Base-by-base conservation (phyloP, 2,888 invertebrate species). In the Anoncus sp. region DNA sequence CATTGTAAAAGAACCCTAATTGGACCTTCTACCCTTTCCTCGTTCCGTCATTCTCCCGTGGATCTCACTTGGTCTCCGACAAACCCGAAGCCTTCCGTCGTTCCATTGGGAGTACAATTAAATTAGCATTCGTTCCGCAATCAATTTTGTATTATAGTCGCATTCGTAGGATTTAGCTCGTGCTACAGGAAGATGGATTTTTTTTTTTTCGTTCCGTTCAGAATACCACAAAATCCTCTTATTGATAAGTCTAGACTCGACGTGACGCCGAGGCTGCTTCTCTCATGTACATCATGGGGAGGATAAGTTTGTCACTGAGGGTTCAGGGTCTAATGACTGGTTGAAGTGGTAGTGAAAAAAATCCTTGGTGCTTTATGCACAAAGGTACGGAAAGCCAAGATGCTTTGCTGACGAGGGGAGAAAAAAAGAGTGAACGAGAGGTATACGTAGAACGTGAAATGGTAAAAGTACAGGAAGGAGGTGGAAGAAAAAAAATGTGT, bases 101-200 rank as follows among this genome's bases (percentile, higher is more conserved):
- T 55, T 16, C 35, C 27, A 16, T 20, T 22, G 27, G 69, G 6
- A 6, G 14, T 14, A 18, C 40, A 10, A 49, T 47, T 2, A 49
- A 57, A 72, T 57, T 45, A 51, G 51, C 59, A 53, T 69, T 59
- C 51, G 63, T 49, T 49, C 10, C 59, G 65, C 69, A 73, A 77
- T 77, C 60, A 74, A 70, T 77, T 77, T 74, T 24, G 66, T 49
- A 77, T 66, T 62, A 67, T 7, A 76, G 20, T 49, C 57, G 12
- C 18, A n/a, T 49, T 31, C 18, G n/a, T 20, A 40, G 38, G 35
- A 27, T 49, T 31, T 45, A 18, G 24, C 47, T 43, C 14, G 35
- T 24, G 45, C 3, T n/a, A 27, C 45, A 20, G 43, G n/a, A 57
- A 53, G 57, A 47, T 24, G 38, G 20, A 47, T 22, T 12, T 14